Evolutionary conservation across 2,113 vertebrate species (phyloP).

Genomic region (Neodon shergylaensis): DNA sequence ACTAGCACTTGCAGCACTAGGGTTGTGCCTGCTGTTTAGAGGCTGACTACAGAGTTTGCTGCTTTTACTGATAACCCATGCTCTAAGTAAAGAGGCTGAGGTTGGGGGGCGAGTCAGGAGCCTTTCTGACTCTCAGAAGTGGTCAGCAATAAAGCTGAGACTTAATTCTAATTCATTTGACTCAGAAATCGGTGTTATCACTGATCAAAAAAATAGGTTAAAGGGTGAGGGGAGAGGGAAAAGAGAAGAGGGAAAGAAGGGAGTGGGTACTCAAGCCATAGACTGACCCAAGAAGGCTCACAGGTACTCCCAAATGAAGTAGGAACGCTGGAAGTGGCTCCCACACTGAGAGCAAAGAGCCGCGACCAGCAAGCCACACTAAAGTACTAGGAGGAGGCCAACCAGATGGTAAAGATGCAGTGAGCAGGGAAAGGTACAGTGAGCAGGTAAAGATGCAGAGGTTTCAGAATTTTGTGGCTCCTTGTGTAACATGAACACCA

Average conservation of each 20-base stretch:
- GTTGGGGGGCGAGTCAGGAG: background rate
- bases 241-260: too few relatives aligned
- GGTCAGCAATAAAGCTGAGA: background rate
- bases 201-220: background rate
- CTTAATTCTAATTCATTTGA: background rate
- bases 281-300: background rate
- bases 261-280: rapidly evolving
- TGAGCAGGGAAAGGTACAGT: background rate
- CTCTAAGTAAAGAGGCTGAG: background rate
- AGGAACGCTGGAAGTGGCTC: background rate
- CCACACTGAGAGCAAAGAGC: background rate
- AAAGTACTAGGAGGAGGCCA: background rate
- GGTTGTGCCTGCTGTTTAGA: background rate
- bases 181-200: background rate
- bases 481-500: background rate
- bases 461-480: background rate
- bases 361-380: background rate
- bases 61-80: background rate
- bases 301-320: background rate
- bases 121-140: background rate
- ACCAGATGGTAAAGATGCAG: background rate
- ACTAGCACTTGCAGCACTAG: background rate
- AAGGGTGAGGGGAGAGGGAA: background rate
- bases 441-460: too few relatives aligned
- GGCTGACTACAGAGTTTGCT: background rate